These are phyloP conservation scores for Halichoerus grypus DNA, from an alignment of 2,113 vertebrate species.

Conservation along the genomic window DNA sequence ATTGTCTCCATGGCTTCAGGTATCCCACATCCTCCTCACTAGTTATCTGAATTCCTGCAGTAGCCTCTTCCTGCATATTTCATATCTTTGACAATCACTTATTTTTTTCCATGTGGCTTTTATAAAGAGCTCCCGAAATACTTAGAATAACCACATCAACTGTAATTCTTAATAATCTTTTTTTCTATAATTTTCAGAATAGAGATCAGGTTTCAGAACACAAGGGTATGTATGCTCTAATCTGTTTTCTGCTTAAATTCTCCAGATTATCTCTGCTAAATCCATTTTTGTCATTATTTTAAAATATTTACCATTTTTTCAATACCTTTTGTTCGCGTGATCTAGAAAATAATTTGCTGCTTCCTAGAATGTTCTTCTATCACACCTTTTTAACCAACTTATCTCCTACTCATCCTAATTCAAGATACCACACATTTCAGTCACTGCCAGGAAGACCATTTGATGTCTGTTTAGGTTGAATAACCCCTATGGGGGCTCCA, in stretches of 20 bases:
- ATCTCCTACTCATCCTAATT: not conserved
- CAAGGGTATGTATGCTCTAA: not conserved
- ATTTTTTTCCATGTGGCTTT: not conserved
- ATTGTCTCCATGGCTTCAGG: not conserved
- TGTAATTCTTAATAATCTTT: not conserved
- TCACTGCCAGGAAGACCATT: not conserved
- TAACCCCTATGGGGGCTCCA: not conserved
- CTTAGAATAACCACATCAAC: not conserved
- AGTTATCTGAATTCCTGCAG: rapidly evolving
- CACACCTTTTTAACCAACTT: not conserved
- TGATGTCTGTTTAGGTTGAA: not conserved
- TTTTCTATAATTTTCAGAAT: constrained; percentile 6
- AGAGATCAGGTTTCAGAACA: not conserved
- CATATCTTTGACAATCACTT: not conserved
- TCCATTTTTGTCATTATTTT: not conserved
- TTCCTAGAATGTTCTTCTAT: not conserved
- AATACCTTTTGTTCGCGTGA: not conserved
- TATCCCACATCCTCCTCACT: not conserved
- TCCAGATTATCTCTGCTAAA: not conserved
- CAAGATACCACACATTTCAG: not conserved
- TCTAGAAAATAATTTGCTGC: not conserved
- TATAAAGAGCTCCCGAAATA: not conserved
- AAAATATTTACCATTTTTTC: constrained; percentile 10
- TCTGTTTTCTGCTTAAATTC: constrained; percentile 9
- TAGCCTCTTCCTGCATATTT: too few species aligned